Conservation (phyloP, 2,797 vertebrate species). For the Ceryle rudis region DNA sequence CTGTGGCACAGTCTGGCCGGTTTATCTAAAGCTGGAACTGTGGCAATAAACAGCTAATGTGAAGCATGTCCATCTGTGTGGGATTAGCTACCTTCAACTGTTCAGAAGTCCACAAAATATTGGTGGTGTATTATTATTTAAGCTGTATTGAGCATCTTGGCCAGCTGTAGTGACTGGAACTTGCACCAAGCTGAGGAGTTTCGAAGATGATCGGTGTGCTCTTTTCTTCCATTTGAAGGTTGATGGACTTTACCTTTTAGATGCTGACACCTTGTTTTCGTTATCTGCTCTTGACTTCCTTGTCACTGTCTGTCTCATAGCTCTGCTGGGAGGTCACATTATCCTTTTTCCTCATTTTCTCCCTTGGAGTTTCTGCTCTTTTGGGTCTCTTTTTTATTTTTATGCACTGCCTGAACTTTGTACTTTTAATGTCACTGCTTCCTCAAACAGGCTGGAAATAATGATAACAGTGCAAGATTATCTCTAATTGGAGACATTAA, state of each 20-base stretch:
- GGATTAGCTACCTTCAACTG: not conserved
- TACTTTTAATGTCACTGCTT: not conserved
- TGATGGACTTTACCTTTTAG: conserved; percentile 27
- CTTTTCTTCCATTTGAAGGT: not conserved
- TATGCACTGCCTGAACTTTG: not conserved
- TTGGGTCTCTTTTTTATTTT: not conserved
- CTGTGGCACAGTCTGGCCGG: not conserved
- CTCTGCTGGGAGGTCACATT: not conserved
- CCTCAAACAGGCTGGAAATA: not conserved
- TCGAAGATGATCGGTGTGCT: not conserved
- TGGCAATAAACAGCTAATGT: not conserved
- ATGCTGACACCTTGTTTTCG: not conserved
- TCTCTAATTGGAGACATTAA: not conserved
- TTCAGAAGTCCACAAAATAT: not conserved
- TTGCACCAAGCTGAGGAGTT: not conserved
- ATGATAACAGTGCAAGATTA: not conserved
- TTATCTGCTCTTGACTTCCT: conserved; percentile 11
- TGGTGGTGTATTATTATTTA: not conserved
- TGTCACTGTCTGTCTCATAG: not conserved
- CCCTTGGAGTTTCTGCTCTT: not conserved
- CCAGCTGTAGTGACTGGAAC: not conserved
- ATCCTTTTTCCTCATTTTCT: not conserved
- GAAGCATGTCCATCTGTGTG: not conserved
- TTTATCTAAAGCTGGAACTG: not conserved
- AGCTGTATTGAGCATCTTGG: not conserved